Base-by-base conservation (phyloP, 2,888 invertebrate species). In the Odontothrips loti region DNA sequence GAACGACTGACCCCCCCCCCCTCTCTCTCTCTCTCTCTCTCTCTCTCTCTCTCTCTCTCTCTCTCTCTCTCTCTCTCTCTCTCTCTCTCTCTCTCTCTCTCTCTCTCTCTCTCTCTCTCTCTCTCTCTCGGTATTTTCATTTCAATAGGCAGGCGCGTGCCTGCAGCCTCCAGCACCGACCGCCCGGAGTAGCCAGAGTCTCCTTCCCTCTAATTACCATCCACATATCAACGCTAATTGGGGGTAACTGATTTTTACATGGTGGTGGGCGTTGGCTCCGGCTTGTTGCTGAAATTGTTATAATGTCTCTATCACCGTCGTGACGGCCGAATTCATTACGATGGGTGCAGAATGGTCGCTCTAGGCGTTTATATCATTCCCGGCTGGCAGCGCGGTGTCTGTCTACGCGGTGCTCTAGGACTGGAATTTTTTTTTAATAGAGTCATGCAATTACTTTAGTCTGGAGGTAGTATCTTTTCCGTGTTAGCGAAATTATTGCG, bases 151-250 rank as follows among this genome's bases (percentile, higher is more conserved):
- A 27, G 23, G 23, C 58, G 68, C 23, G 27, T 8, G 68, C 12
- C 58, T 10, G 51, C 6, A 20, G 51, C 51, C 2, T 10, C 17
- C 20, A n/a, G 58, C 15, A 2, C 17, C 20, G 58, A 15, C 20
- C 58, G 58, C 20, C 58, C 6, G 58, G 58, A 11, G 11, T 15
- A 15, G 58, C 58, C 20, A 17, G 58, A 17, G 58, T 15, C 58
- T 43, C 34, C 34, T 43, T 6, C 34, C 34, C 58, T 58, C 68
- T 75, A 75, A 75, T 75, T 27, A 75, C 68, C 68, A 23, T 8
- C 68, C 68, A 75, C 68, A 75, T 75, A 75, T 75, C 68, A 75
- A 6, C 9, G 68, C 23, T 75, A 27, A 75, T 75, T 75, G 68
- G 68, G 1, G 27, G 27, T 17, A 20, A 15, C 58, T 58, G 17